Evolutionary conservation across 2,797 vertebrate genomes (phyloP).

Genomic region (Anabas testudineus): DNA sequence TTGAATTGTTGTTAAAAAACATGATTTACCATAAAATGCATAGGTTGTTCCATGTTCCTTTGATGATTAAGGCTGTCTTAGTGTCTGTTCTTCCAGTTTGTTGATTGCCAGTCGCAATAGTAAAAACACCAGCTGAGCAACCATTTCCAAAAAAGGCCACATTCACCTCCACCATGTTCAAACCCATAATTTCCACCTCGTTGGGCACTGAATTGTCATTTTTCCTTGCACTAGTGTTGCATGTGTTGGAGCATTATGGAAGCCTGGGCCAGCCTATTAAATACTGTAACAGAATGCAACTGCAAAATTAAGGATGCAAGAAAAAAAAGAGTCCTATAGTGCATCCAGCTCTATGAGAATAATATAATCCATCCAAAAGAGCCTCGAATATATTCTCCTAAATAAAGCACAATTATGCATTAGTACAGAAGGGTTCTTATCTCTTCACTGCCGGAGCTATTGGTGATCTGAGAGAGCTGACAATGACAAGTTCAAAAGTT

Average conservation of each 20-base stretch:
- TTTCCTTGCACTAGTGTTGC: too few relatives aligned
- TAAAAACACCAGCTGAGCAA: neutral
- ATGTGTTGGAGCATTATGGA: slow-evolving; percentile 2
- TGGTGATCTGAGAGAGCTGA: slow-evolving; percentile 35
- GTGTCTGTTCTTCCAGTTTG: too few relatives aligned
- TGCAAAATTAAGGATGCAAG: neutral
- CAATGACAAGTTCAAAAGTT: slow-evolving; percentile 48
- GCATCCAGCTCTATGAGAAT: neutral
- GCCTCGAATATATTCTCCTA: neutral
- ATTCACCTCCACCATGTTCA: neutral
- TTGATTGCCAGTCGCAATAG: too few relatives aligned
- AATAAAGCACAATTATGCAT: neutral
- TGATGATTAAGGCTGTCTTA: too few relatives aligned
- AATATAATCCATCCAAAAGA: neutral
- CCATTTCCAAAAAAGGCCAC: neutral
- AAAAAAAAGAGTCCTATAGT: slow-evolving; percentile 1
- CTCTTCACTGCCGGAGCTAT: neutral
- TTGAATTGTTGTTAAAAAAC: too few relatives aligned
- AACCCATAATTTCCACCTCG: slow-evolving; percentile 3
- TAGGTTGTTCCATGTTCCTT: too few relatives aligned
- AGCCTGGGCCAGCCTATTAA: neutral
- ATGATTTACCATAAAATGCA: too few relatives aligned
- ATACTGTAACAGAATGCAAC: slow-evolving; percentile 4
- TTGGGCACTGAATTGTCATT: slow-evolving; percentile 13
- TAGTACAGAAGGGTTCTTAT: neutral